These are phyloP conservation scores for Pheosia tremula DNA, from an alignment of 2,888 invertebrate genomes.

Conservation along the genomic window DNA sequence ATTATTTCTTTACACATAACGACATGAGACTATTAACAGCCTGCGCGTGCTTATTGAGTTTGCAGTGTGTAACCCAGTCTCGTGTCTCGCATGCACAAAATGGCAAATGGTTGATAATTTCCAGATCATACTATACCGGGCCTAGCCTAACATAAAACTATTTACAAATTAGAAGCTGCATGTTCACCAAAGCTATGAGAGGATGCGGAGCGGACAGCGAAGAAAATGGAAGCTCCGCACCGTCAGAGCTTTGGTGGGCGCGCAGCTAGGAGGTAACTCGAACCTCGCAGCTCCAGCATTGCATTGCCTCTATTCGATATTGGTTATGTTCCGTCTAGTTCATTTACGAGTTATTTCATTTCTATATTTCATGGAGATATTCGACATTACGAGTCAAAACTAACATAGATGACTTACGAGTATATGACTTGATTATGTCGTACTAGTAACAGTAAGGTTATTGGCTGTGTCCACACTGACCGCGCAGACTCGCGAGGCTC, in stretches of 20 bases:
- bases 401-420: neutral
- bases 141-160: slow-evolving; percentile 4
- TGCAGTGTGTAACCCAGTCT: too few species aligned
- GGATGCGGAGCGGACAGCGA: too few species aligned
- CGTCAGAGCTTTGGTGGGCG: neutral
- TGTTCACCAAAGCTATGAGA: neutral
- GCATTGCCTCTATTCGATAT: neutral
- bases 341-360: neutral
- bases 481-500: too few species aligned
- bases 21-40: too few species aligned
- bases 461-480: neutral
- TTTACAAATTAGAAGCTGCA: slow-evolving; percentile 5
- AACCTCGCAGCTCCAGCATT: neutral
- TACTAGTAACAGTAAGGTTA: neutral
- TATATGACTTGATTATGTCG: neutral
- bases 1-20: too few species aligned
- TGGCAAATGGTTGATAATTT: slow-evolving; percentile 1
- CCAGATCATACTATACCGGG: slow-evolving; percentile 1
- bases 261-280: neutral
- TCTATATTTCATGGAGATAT: neutral
- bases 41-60: neutral
- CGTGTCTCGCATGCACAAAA: neutral
- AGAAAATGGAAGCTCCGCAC: neutral
- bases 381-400: neutral
- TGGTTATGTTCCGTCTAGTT: neutral